Evolutionary conservation across 1,140 invertebrate genomes (phyloP).

Genomic region (Drosophila pseudoananassae): DNA sequence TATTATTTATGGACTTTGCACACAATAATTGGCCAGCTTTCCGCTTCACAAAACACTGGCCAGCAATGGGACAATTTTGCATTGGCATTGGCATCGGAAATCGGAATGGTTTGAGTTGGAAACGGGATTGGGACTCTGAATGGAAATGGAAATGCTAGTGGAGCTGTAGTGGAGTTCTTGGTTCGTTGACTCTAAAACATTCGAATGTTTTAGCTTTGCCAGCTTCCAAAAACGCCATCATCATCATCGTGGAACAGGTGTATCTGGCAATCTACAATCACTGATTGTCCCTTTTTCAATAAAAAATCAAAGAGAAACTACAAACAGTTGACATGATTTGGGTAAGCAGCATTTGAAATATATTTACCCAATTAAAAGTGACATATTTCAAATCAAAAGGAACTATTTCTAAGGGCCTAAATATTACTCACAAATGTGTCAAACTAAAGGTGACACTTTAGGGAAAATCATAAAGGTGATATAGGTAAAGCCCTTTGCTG

Average conservation of each 20-base stretch:
- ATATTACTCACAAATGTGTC: no score
- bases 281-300: constrained; percentile 15
- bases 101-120: constrained; percentile 13
- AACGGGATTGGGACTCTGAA: not conserved
- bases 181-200: constrained; percentile 48
- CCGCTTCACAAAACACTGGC: constrained; percentile 34
- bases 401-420: no score
- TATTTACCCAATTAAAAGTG: not conserved
- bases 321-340: not conserved
- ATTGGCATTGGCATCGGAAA: constrained; percentile 41
- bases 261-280: constrained; percentile 21
- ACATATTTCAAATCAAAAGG: not conserved
- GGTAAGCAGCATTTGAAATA: not conserved
- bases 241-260: constrained; percentile 34
- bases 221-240: constrained; percentile 3
- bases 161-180: not conserved
- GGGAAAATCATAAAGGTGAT: not conserved
- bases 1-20: constrained; percentile 70
- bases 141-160: not conserved
- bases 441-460: not conserved
- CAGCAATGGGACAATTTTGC: constrained; percentile 18
- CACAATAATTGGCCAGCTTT: constrained; percentile 72
- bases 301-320: not conserved
- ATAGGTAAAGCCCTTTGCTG: no score
- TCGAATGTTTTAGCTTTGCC: constrained; percentile 26